Percentiles rank a stretch among this genome's conserved stretches.
Conservation (phyloP, 1,140 invertebrate species). For the Nephila pilipes region DNA sequence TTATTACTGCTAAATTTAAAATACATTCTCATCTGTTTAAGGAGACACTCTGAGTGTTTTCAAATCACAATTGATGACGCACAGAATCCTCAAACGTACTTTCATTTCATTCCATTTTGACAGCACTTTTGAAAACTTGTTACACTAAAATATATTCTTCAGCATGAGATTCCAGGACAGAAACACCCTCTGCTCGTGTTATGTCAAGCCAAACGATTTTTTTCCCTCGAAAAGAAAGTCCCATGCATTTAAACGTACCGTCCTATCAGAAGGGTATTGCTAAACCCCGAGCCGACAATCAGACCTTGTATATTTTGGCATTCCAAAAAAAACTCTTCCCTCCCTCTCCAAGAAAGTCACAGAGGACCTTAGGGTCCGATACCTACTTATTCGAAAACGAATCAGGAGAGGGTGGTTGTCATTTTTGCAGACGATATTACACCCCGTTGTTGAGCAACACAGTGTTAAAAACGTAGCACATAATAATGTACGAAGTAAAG, state of each 20-base stretch:
- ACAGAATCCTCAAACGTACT: no score
- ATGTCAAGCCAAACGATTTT: not conserved
- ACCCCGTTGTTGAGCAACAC: not conserved
- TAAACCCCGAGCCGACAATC: not conserved
- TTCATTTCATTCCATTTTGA: not conserved
- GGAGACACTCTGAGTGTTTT: no score
- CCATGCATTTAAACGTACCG: not conserved
- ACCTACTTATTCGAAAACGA: slow-evolving; percentile 1
- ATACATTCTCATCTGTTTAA: no score
- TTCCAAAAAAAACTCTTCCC: not conserved
- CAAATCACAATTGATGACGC: no score
- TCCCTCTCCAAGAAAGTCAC: not conserved
- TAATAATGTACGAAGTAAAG: slow-evolving; percentile 16
- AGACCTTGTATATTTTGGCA: slow-evolving; percentile 17
- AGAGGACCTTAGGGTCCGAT: slow-evolving; percentile 18
- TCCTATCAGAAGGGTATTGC: not conserved
- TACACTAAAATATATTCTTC: slow-evolving; percentile 23
- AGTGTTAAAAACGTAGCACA: slow-evolving; percentile 25
- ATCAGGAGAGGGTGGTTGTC: slow-evolving; percentile 21
- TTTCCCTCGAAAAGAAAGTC: not conserved
- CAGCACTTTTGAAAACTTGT: not conserved
- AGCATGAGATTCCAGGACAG: not conserved
- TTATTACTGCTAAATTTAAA: no score
- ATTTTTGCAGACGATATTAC: slow-evolving; percentile 30
- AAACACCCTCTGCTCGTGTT: not conserved